A percentile compares a stretch with the other conserved stretches of the same genome.
phyloP scores from a whole-genome alignment of 92 coral and sea anemone species.

The Zoanthus gigantus region DNA sequence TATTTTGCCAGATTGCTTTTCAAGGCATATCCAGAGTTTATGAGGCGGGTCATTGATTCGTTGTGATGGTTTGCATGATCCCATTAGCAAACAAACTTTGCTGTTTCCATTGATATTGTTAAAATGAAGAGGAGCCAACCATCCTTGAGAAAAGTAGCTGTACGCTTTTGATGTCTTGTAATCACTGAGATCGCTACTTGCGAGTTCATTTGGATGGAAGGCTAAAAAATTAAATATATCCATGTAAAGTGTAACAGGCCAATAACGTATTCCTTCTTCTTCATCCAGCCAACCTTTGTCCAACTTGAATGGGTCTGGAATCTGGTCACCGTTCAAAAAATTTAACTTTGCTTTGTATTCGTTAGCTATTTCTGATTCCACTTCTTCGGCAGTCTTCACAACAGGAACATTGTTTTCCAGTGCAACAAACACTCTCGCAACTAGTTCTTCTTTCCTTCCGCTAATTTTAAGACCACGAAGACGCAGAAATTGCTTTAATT shows the following conservation, averaged over 20 bases:
- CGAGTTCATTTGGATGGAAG: constrained; percentile 27
- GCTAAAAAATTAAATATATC: constrained; percentile 50
- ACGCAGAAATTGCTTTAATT: constrained; percentile 51
- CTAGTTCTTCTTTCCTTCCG: constrained; percentile 57
- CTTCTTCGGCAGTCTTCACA: constrained; percentile 57
- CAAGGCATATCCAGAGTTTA: constrained; percentile 58
- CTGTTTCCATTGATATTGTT: constrained; percentile 39
- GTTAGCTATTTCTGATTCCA: constrained; percentile 42
- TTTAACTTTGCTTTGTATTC: constrained; percentile 43
- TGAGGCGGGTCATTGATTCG: constrained; percentile 45
- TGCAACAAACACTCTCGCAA: constrained; percentile 60
- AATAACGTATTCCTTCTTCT: constrained; percentile 46
- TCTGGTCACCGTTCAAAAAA: neutral
- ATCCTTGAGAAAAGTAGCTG: constrained; percentile 57
- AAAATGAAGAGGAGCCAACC: constrained; percentile 43
- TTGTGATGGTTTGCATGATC: constrained; percentile 58
- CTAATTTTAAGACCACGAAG: constrained; percentile 48
- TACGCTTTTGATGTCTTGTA: constrained; percentile 58
- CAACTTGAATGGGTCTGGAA: constrained; percentile 55
- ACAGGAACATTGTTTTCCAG: constrained; percentile 54
- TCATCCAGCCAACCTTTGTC: constrained; percentile 42
- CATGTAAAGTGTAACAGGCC: constrained; percentile 42
- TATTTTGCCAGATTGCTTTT: constrained; percentile 48
- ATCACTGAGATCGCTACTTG: too few species aligned
- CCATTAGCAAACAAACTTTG: constrained; percentile 45